These are phyloP conservation scores for Lottia scabra DNA, from an alignment of 2,888 invertebrate species.

Conservation along the genomic window DNA sequence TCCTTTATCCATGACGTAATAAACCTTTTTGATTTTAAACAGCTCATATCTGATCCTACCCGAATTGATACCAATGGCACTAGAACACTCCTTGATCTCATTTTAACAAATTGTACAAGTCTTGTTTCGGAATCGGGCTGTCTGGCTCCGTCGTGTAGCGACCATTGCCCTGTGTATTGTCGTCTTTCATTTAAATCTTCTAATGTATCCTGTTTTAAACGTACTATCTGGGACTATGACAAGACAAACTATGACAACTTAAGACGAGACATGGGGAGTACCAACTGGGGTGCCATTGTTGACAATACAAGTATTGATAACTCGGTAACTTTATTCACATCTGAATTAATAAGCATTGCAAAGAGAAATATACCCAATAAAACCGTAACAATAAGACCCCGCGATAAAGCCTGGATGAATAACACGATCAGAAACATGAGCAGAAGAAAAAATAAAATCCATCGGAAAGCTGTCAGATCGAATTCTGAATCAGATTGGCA, in stretches of 20 bases:
- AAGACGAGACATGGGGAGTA: not conserved
- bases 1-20: not conserved
- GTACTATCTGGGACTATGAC: conserved; percentile 1
- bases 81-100: not conserved
- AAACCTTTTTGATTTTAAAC: not conserved
- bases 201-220: not conserved
- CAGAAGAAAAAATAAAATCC: too few species aligned
- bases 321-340: too few species aligned
- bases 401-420: too few species aligned
- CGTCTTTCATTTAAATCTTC: not conserved
- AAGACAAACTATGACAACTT: not conserved
- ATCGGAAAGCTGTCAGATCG: too few species aligned
- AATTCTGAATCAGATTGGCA: too few species aligned
- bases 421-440: too few species aligned
- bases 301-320: not conserved
- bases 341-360: too few species aligned
- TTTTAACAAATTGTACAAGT: not conserved
- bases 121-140: not conserved
- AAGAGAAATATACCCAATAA: too few species aligned
- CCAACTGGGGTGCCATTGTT: not conserved
- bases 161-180: not conserved
- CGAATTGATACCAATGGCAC: not conserved
- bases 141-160: not conserved
- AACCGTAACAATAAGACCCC: too few species aligned
- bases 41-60: not conserved